Conservation (phyloP, 2,797 vertebrate genomes). For the Leptodactylus fallax region DNA sequence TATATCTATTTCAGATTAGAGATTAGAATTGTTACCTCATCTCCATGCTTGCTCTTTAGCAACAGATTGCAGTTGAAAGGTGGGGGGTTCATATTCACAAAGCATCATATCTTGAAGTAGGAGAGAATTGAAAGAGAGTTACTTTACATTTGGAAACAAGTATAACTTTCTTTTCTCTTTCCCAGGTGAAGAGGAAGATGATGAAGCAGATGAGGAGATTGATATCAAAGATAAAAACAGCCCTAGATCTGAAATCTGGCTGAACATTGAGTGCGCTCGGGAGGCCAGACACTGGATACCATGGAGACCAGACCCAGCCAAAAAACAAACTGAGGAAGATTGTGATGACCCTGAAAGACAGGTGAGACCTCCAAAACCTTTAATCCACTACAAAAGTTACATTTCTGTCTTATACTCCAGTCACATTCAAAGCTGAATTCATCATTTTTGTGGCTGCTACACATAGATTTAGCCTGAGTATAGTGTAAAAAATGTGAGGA, state of each 20-base stretch:
- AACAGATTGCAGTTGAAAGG: background rate
- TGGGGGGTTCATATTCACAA: too few species aligned
- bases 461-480: background rate
- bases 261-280: slow-evolving; percentile 85
- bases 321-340: slow-evolving; percentile 90
- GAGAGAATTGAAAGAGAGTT: background rate
- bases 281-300: slow-evolving; percentile 90
- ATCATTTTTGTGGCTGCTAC: background rate
- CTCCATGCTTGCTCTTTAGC: too few species aligned
- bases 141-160: background rate
- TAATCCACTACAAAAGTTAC: too few species aligned
- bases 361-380: slow-evolving; percentile 70
- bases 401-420: background rate
- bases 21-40: too few species aligned
- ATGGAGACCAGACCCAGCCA: slow-evolving; percentile 91
- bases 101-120: background rate
- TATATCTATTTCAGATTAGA: background rate
- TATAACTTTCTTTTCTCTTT: background rate
- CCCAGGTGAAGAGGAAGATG: slow-evolving; percentile 80
- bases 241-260: slow-evolving; percentile 87
- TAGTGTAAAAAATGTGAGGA: background rate
- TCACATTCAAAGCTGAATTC: background rate
- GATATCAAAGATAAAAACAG: slow-evolving; percentile 87
- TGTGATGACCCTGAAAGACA: slow-evolving; percentile 98
- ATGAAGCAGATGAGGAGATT: slow-evolving; percentile 83